Percentiles rank a stretch among this genome's conserved stretches.
phyloP scores from a whole-genome alignment of 2,888 invertebrate species.

The Oscheius myriophilus region DNA sequence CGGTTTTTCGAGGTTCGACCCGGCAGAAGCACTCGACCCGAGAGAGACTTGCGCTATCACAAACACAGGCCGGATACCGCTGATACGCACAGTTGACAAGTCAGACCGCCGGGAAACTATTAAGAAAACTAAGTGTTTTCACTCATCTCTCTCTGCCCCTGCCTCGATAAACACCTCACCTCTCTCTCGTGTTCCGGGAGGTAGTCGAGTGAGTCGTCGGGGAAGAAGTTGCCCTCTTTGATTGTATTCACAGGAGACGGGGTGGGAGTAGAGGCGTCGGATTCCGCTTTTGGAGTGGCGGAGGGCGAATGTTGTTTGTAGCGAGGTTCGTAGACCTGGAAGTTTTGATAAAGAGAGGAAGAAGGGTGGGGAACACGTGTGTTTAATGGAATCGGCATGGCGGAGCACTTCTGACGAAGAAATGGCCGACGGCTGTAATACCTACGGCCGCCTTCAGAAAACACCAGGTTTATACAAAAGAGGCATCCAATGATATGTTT shows the following conservation, averaged over 20 bases:
- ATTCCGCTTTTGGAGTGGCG: slow-evolving; percentile 41
- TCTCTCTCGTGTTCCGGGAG: slow-evolving; percentile 30
- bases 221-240: slow-evolving; percentile 38
- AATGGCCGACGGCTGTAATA: no score
- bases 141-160: not conserved
- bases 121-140: slow-evolving; percentile 3
- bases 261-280: slow-evolving; percentile 52
- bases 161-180: slow-evolving; percentile 4
- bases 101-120: not conserved
- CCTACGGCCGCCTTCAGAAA: no score
- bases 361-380: slow-evolving; percentile 9
- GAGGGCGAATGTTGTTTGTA: slow-evolving; percentile 28
- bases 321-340: slow-evolving; percentile 18
- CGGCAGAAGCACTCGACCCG: slow-evolving; percentile 30
- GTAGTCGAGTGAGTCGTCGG: slow-evolving; percentile 20
- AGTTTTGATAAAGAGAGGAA: not conserved
- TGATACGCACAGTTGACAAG: not conserved
- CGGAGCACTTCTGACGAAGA: not conserved
- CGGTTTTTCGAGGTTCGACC: slow-evolving; percentile 23
- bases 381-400: slow-evolving; percentile 24
- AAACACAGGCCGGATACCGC: slow-evolving; percentile 26
- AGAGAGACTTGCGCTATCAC: slow-evolving; percentile 24
- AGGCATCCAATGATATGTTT: no score
- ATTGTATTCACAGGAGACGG: slow-evolving; percentile 49
- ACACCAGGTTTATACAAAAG: no score